Conservation (phyloP, 2,888 invertebrate genomes). For the Caenorhabditis doughertyi region DNA sequence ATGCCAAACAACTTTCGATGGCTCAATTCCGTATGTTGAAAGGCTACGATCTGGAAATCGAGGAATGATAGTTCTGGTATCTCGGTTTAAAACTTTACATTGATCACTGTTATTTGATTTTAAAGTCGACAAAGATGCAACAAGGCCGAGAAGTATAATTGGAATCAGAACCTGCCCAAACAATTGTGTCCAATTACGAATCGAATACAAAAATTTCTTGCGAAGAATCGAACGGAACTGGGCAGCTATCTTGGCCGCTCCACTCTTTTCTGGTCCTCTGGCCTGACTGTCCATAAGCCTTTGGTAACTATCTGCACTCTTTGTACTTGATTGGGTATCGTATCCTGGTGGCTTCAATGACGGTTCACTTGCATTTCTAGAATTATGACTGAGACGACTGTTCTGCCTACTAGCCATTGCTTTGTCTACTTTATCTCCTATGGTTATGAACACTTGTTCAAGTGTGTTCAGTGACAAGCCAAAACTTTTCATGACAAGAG, state of each 20-base stretch:
- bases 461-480: conserved; percentile 78
- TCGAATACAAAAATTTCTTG: conserved; percentile 58
- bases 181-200: conserved; percentile 62
- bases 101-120: conserved; percentile 56
- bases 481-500: conserved; percentile 64
- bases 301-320: conserved; percentile 59
- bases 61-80: neutral
- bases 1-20: conserved; percentile 49
- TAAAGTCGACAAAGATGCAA: conserved; percentile 48
- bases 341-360: conserved; percentile 47
- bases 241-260: conserved; percentile 18
- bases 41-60: conserved; percentile 40
- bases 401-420: conserved; percentile 53
- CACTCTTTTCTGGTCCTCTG: conserved; percentile 45
- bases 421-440: conserved; percentile 60
- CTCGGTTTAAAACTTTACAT: conserved; percentile 25
- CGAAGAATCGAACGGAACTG: conserved; percentile 61
- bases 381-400: conserved; percentile 42
- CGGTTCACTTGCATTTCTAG: conserved; percentile 22
- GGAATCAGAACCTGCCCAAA: conserved; percentile 67
- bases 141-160: conserved; percentile 58
- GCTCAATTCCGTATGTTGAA: conserved; percentile 23
- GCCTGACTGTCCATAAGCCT: conserved; percentile 63
- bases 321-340: conserved; percentile 61
- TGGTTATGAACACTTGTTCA: conserved; percentile 72